Conservation (phyloP, 2,797 vertebrate genomes). For the Eulemur coronatus region DNA sequence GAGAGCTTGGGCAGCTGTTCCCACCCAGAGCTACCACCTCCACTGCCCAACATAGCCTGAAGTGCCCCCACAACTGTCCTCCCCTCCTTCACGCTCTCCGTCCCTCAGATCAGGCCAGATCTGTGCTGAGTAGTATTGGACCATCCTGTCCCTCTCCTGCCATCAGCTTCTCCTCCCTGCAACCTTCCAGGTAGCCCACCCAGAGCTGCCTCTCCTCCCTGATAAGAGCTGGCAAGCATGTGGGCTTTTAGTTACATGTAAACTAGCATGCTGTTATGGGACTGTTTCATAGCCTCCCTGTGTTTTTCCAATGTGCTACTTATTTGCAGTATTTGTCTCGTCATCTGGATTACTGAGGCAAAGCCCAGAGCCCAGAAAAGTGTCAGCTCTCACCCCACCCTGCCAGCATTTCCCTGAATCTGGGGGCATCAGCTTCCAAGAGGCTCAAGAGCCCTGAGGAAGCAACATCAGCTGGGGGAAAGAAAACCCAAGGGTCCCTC, state of each 20-base stretch:
- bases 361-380: constrained; percentile 41
- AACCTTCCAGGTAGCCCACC: not conserved
- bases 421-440: not conserved
- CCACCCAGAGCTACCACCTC: not conserved
- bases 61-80: not conserved
- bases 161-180: not conserved
- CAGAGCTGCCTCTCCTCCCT: not conserved
- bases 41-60: not conserved
- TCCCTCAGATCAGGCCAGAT: not conserved
- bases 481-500: not conserved
- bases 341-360: constrained; percentile 50
- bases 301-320: constrained; percentile 44
- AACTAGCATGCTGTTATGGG: not conserved
- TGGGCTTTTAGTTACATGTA: not conserved
- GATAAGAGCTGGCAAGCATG: not conserved
- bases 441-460: not conserved
- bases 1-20: not conserved
- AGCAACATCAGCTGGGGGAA: not conserved
- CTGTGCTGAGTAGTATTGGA: not conserved
- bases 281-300: not conserved
- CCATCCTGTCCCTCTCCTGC: not conserved
- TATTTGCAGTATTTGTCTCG: constrained; percentile 51
- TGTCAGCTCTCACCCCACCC: constrained; percentile 36
- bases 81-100: not conserved
- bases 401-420: constrained; percentile 47